Evolutionary conservation across 2,113 vertebrate species (phyloP).

Genomic region (Coptodon rendalli): DNA sequence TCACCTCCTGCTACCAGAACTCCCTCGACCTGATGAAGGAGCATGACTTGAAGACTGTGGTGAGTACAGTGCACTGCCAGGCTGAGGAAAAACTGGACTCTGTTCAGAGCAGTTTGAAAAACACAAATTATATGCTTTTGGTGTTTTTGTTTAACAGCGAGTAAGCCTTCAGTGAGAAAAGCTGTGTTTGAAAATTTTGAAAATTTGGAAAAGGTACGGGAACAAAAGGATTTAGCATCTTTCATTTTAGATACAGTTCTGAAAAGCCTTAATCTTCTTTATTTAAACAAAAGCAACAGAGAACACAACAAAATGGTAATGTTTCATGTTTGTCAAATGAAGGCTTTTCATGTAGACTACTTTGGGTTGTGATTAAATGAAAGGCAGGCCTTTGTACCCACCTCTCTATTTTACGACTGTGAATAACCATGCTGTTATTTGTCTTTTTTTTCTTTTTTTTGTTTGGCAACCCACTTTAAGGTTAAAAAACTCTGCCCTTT

Average conservation of each 20-base stretch:
- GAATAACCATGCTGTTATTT: not conserved
- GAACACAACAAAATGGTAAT: conserved; percentile 36
- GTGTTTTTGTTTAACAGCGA: conserved; percentile 16
- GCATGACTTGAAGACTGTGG: conserved; percentile 84
- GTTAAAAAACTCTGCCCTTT: not conserved
- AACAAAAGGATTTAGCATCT: conserved; percentile 49
- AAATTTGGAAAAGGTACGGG: conserved; percentile 33
- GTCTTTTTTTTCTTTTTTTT: not conserved
- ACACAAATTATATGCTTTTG: not conserved
- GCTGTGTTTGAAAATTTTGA: not conserved
- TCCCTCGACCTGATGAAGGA: conserved; percentile 89
- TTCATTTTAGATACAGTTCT: conserved; percentile 47
- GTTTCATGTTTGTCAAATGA: conserved; percentile 49
- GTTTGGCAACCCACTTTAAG: not conserved
- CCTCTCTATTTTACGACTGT: not conserved
- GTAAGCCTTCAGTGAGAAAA: conserved; percentile 22
- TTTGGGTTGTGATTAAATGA: conserved; percentile 39
- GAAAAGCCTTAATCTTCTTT: conserved; percentile 55
- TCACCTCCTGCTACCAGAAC: conserved; percentile 90
- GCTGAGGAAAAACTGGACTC: not conserved
- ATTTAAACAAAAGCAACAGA: conserved; percentile 41
- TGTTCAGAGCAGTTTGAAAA: not conserved
- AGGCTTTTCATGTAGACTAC: conserved; percentile 43
- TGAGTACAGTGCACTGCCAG: conserved; percentile 70
- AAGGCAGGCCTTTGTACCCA: conserved; percentile 18